These are phyloP conservation scores for Drosophila littoralis DNA, from an alignment of 1,140 invertebrate genomes.

Conservation along the genomic window DNA sequence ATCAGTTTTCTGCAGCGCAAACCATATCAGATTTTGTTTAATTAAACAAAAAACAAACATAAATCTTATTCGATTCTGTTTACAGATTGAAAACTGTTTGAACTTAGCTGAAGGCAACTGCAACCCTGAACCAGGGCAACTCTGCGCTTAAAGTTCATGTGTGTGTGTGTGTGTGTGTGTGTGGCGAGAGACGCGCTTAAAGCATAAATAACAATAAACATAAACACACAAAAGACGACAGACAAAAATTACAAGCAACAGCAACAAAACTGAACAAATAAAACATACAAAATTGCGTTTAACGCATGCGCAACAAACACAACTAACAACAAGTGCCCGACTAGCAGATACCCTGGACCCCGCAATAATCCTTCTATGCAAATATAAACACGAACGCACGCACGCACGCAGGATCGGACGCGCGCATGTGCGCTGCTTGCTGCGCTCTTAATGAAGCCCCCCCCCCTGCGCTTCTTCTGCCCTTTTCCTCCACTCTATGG, in stretches of 20 bases:
- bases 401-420: no score
- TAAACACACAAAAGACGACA: conserved; percentile 22
- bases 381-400: no score
- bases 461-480: no score
- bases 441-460: no score
- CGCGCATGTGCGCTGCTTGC: no score
- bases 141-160: conserved; percentile 15
- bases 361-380: no score
- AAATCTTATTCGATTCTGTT: conserved; percentile 7
- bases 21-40: background rate
- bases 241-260: conserved; percentile 39
- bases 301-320: conserved; percentile 31
- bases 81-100: background rate
- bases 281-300: conserved; percentile 27
- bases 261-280: conserved; percentile 23
- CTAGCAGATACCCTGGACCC: no score
- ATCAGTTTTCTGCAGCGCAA: background rate
- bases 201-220: conserved; percentile 43
- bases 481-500: no score
- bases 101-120: background rate
- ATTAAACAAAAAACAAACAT: background rate
- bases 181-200: conserved; percentile 6
- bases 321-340: background rate
- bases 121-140: conserved; percentile 36
- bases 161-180: background rate